Evolutionary conservation across 2,797 vertebrate species (phyloP).

Genomic region (Agapornis canus): DNA sequence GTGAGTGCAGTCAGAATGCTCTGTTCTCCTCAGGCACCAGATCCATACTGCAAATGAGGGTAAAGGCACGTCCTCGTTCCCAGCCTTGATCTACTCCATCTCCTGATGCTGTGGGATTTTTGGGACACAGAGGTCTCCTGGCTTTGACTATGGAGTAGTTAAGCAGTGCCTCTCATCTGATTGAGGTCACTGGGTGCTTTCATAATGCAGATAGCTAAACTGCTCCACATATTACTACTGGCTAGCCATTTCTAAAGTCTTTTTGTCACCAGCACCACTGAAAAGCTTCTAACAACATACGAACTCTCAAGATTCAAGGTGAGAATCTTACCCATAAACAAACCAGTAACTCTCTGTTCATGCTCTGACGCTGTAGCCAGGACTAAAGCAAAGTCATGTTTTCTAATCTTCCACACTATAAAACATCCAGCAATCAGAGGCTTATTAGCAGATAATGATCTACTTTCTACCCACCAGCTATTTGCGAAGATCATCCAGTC

Average conservation of each 20-base stretch:
- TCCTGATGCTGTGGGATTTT: neutral
- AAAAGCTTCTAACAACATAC: neutral
- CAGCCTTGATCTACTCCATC: neutral
- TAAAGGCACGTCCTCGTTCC: neutral
- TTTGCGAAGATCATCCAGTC: conserved; percentile 66
- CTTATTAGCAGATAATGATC: conserved; percentile 62
- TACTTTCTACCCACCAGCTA: conserved; percentile 63
- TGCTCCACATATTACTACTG: neutral
- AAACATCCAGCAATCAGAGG: conserved; percentile 33
- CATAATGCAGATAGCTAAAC: neutral
- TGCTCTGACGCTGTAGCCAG: neutral
- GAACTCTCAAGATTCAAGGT: neutral
- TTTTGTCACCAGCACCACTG: neutral
- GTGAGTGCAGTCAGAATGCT: neutral
- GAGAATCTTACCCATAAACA: neutral
- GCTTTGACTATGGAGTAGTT: neutral
- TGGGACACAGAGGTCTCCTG: neutral
- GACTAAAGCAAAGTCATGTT: conserved; percentile 14
- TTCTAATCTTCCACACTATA: neutral
- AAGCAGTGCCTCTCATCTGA: accelerated
- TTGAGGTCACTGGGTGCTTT: neutral
- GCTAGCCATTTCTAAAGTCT: neutral
- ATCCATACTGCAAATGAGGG: accelerated
- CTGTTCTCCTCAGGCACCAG: neutral
- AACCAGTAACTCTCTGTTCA: neutral